Percentiles rank a stretch among this genome's conserved stretches.
Conservation (phyloP, 2,113 vertebrate genomes). For the Orientallactaga bullata region DNA sequence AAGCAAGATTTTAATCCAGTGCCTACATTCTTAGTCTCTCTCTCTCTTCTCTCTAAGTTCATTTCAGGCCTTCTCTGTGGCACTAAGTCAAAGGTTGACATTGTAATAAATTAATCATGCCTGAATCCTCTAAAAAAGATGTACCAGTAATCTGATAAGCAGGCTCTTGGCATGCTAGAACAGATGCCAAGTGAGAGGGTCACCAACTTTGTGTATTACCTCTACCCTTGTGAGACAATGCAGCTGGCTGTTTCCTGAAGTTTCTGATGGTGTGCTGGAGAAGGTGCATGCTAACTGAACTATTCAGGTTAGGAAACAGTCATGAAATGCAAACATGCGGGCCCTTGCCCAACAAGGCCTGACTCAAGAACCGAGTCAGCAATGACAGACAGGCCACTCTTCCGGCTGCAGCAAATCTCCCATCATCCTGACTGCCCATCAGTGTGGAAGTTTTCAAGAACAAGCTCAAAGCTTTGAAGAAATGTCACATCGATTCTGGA, state of each 20-base stretch:
- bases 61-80: constrained; percentile 47
- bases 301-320: constrained; percentile 21
- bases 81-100: constrained; percentile 48
- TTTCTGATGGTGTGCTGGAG: background rate
- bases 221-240: background rate
- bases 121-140: constrained; percentile 25
- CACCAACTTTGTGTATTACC: background rate
- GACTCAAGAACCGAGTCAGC: constrained; percentile 23
- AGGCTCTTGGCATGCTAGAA: background rate
- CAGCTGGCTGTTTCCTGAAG: background rate
- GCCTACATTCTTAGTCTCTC: background rate
- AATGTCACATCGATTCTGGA: background rate
- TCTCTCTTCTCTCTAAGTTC: constrained; percentile 19
- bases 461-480: background rate
- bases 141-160: constrained; percentile 4
- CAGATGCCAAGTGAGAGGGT: background rate
- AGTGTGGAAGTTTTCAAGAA: background rate
- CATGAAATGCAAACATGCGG: background rate
- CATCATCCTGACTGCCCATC: background rate
- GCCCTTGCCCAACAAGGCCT: background rate
- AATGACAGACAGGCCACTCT: background rate
- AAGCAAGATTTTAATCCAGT: constrained; percentile 4
- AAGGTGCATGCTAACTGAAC: background rate
- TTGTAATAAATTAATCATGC: constrained; percentile 51
- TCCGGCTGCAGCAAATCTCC: background rate